Conservation (phyloP, 2,888 invertebrate species). For the Morpho achilles region DNA sequence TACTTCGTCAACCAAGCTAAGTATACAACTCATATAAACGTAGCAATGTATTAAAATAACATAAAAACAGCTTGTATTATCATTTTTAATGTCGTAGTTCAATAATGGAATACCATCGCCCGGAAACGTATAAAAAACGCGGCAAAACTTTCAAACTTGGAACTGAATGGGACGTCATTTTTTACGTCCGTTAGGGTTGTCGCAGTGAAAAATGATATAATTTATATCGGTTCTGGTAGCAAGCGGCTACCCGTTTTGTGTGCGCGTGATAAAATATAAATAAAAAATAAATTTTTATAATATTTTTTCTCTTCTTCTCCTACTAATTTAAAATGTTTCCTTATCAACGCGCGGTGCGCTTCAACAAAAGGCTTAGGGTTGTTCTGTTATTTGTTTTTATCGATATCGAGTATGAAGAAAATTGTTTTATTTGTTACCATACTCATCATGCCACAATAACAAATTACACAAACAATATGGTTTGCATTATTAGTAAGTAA, state of each 20-base stretch:
- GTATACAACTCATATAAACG: constrained; percentile 5
- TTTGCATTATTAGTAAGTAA: too few relatives aligned
- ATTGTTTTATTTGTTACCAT: constrained; percentile 3
- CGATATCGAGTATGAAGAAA: constrained; percentile 35
- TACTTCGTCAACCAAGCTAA: background rate
- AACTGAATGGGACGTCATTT: constrained; percentile 75
- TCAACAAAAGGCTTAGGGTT: constrained; percentile 65
- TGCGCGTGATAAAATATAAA: constrained; percentile 71
- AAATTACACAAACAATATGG: too few relatives aligned
- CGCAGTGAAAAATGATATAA: constrained; percentile 79
- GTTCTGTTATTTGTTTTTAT: constrained; percentile 24
- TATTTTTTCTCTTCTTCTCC: constrained; percentile 69
- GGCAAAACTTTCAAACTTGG: constrained; percentile 74
- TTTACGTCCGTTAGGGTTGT: constrained; percentile 76
- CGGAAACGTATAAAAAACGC: constrained; percentile 78
- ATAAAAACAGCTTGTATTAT: constrained; percentile 14
- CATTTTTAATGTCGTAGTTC: constrained; percentile 35
- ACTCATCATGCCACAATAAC: too few relatives aligned
- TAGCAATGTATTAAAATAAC: constrained; percentile 21
- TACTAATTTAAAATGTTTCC: constrained; percentile 79
- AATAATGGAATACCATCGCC: constrained; percentile 66
- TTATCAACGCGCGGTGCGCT: constrained; percentile 75
- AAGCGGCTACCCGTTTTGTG: constrained; percentile 77
- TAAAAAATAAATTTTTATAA: constrained; percentile 66
- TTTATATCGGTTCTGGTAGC: constrained; percentile 74